Evolutionary conservation across 2,113 vertebrate genomes (phyloP).

Genomic region (Elgaria multicarinata): DNA sequence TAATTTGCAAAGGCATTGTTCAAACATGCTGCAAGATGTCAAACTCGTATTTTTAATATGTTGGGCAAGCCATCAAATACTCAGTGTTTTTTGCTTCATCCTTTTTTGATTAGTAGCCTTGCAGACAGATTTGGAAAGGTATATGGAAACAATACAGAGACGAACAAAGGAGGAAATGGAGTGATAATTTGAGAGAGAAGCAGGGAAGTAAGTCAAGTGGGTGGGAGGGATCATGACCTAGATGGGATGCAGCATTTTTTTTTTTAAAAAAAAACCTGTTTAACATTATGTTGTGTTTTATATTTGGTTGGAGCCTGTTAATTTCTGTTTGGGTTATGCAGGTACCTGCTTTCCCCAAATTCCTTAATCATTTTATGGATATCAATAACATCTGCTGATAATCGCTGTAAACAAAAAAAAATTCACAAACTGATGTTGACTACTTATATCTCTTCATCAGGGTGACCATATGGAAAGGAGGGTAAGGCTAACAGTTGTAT

Average conservation of each 20-base stretch:
- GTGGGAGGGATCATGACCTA: conserved; percentile 64
- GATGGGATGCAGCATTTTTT: conserved; percentile 67
- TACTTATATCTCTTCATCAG: conserved; percentile 60
- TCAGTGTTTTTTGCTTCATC: conserved; percentile 73
- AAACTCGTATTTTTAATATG: conserved; percentile 76
- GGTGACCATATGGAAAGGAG: no score
- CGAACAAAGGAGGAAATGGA: conserved; percentile 74
- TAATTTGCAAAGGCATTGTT: conserved; percentile 73
- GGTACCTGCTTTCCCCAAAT: conserved; percentile 66
- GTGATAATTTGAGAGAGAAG: conserved; percentile 78
- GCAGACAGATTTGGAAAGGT: conserved; percentile 71
- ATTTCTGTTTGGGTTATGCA: conserved; percentile 69
- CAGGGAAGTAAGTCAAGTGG: conserved; percentile 72
- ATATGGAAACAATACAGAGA: conserved; percentile 75
- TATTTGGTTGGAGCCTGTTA: conserved; percentile 66
- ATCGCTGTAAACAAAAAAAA: conserved; percentile 61
- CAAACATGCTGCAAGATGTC: conserved; percentile 75
- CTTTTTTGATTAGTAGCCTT: conserved; percentile 75
- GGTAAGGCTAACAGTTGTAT: no score
- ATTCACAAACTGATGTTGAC: conserved; percentile 72
- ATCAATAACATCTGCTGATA: conserved; percentile 69
- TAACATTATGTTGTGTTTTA: conserved; percentile 71
- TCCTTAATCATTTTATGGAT: conserved; percentile 73
- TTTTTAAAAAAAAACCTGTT: conserved; percentile 65
- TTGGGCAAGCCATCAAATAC: conserved; percentile 75